Conservation (phyloP, 53 echinoderm and acorn worm genomes). For the Henricia sp. region DNA sequence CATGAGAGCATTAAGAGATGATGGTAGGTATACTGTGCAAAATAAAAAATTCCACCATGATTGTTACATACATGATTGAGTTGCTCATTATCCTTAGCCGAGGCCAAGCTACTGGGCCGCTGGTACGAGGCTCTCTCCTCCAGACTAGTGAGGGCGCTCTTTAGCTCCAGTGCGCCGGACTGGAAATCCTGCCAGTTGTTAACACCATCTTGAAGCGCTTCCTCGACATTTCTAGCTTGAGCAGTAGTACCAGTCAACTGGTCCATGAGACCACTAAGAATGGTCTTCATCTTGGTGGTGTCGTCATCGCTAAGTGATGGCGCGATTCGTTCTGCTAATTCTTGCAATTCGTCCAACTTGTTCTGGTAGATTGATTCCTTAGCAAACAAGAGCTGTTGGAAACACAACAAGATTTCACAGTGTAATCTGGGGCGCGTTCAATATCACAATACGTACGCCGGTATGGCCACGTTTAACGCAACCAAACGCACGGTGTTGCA, state of each 20-base stretch:
- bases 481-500: too few species aligned
- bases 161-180: slow-evolving; percentile 54
- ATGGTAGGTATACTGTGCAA: too few species aligned
- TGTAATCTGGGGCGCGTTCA: too few species aligned
- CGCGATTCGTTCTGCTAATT: slow-evolving; percentile 71
- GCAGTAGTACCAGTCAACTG: slow-evolving; percentile 53
- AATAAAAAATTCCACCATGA: too few species aligned
- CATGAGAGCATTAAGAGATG: too few species aligned
- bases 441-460: too few species aligned
- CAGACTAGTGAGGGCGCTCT: slow-evolving; percentile 46
- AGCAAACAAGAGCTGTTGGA: slow-evolving; percentile 83
- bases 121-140: slow-evolving; percentile 67
- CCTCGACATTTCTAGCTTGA: slow-evolving; percentile 57
- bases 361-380: slow-evolving; percentile 78
- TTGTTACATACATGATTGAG: slow-evolving; percentile 70
- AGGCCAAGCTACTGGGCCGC: slow-evolving; percentile 58
- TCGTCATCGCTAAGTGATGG: slow-evolving; percentile 66
- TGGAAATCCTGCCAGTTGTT: slow-evolving; percentile 80
- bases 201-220: slow-evolving; percentile 68
- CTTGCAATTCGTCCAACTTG: slow-evolving; percentile 76
- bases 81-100: slow-evolving; percentile 74
- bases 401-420: neutral
- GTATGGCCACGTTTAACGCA: too few species aligned
- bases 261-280: slow-evolving; percentile 58
- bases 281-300: slow-evolving; percentile 57